A percentile compares a stretch with the other conserved stretches of the same genome.
Conservation (phyloP, 2,888 invertebrate species). For the Drosophila nr. medialis region DNA sequence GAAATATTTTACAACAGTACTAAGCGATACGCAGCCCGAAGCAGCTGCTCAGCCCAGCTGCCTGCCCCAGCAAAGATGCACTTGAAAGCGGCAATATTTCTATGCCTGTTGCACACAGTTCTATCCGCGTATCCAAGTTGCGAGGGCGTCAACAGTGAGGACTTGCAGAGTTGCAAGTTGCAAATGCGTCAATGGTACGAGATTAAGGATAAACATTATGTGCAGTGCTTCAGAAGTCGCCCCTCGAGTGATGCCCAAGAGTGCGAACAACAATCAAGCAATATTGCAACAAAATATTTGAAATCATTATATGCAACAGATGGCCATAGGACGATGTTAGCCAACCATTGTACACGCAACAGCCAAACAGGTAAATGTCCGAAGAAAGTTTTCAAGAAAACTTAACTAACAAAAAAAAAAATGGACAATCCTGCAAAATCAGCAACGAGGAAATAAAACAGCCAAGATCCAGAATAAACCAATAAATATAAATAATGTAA, state of each 20-base stretch:
- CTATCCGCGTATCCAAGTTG: neutral
- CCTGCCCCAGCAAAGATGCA: neutral
- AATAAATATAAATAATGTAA: neutral
- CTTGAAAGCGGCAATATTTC: neutral
- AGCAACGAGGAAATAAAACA: too few relatives aligned
- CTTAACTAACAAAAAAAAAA: too few relatives aligned
- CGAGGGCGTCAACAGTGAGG: neutral
- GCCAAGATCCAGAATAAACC: too few relatives aligned
- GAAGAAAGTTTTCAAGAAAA: fast-evolving
- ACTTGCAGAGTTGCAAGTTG: neutral
- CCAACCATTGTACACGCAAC: too few relatives aligned
- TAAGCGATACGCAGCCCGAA: neutral
- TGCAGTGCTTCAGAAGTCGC: neutral
- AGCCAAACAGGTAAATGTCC: too few relatives aligned
- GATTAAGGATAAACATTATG: fast-evolving
- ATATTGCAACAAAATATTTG: too few relatives aligned
- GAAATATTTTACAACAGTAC: neutral
- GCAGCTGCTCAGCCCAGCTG: neutral
- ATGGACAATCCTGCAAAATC: too few relatives aligned
- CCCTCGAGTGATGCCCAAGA: neutral
- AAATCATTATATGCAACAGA: too few relatives aligned
- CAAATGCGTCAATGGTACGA: neutral
- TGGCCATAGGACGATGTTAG: too few relatives aligned
- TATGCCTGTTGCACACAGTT: too few relatives aligned
- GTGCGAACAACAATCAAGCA: too few relatives aligned